Base-by-base conservation (phyloP, 2,113 vertebrate genomes). In the Vombatus ursinus region DNA sequence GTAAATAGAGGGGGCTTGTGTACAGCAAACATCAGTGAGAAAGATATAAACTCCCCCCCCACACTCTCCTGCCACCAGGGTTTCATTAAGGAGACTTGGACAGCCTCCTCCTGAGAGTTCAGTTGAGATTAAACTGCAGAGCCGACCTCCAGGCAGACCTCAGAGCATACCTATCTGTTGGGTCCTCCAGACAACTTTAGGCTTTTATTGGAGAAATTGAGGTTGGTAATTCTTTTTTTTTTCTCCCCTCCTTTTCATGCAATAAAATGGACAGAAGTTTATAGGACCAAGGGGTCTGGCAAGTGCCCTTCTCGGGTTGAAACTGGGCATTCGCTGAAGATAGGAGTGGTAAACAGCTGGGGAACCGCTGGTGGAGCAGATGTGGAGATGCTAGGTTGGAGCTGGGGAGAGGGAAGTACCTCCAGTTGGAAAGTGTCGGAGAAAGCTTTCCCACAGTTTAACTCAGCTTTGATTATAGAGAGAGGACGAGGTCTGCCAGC, bases 1-100 rank as follows among this genome's bases (percentile, higher is more conserved):
- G 98, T 98, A 99, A 99, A 99, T 98, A 99, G 96, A 97, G 96
- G 54, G 9, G 94, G 24, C 96, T 89, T 99, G 98, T 99, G 98
- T 99, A 99, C 91, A 98, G 97, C 97, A 98, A 99, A 99, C 98
- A 99, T 53, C 94, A 61, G 91, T 10, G 92, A 97, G 95, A 95
- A 95, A 98, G 98, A 98, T 99, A 99, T 99, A 99, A 99, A 98
- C 97, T 98, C 97, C 97, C 93, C 93, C n/a, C 90, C 12, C 98
- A 97, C 57, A 26, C 28, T 3, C 31, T 26, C 93, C 84, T 12
- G 57, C 24, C 97, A 14, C 54, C 91, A 95, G 95, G 96, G 57
- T 92, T 95, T 91, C 90, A 97, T 97, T 97, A 97, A 97, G 97
- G 95, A 77, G 96, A 92, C 96, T 94, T 77, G 96, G 90, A 96